A percentile compares a stretch with the other conserved stretches of the same genome.
Evolutionary conservation across 1,140 invertebrate genomes (phyloP).

Genomic region (Zaprionus vittiger): DNA sequence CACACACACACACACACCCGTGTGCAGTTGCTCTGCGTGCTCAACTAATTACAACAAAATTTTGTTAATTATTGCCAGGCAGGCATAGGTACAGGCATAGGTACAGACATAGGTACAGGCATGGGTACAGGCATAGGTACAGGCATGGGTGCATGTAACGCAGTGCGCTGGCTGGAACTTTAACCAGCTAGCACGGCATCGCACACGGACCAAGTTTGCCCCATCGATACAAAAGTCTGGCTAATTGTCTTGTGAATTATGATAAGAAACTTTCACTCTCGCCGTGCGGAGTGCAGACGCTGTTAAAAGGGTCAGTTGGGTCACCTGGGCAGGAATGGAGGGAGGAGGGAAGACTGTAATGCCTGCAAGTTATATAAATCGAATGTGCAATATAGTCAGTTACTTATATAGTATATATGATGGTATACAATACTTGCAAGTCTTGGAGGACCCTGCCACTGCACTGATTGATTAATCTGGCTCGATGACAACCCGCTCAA

Average conservation of each 20-base stretch:
- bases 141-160: background rate
- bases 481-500: background rate
- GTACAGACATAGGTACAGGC: too few relatives aligned
- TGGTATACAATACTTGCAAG: background rate
- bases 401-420: background rate
- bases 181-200: constrained; percentile 46
- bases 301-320: constrained; percentile 71
- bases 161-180: constrained; percentile 67
- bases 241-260: constrained; percentile 82
- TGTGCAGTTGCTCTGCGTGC: constrained; percentile 49
- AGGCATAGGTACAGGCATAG: too few relatives aligned
- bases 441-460: background rate
- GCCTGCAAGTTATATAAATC: background rate
- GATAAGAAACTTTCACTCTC: constrained; percentile 76
- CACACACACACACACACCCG: too few relatives aligned
- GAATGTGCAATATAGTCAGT: background rate
- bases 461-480: constrained; percentile 7
- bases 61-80: constrained; percentile 78
- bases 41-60: constrained; percentile 79
- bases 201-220: constrained; percentile 61
- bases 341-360: too few relatives aligned
- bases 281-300: constrained; percentile 18
- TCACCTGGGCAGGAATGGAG: constrained; percentile 35
- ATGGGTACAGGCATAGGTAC: too few relatives aligned
- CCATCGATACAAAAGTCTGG: constrained; percentile 67